A percentile compares a stretch with the other conserved stretches of the same genome.
phyloP scores from a whole-genome alignment of 2,888 invertebrate species.

The Aphodius sticticus region DNA sequence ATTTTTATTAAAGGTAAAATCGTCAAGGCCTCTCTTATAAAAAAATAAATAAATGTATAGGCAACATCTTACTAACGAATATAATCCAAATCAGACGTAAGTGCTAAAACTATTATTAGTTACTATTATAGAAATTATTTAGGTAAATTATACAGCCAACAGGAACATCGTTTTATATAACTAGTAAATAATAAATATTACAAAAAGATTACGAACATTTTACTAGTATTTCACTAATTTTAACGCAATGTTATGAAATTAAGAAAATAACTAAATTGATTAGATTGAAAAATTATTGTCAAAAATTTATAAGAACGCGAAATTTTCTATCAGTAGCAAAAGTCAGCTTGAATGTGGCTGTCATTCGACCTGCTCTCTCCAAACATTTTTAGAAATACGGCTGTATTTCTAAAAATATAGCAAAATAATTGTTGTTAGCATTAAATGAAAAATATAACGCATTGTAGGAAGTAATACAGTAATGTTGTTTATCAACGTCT shows the following conservation, averaged over 20 bases:
- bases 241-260: no score
- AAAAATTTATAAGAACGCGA: not conserved
- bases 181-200: not conserved
- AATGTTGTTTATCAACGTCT: no score
- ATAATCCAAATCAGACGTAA: not conserved
- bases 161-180: not conserved
- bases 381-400: no score
- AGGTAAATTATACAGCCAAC: not conserved
- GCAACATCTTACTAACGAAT: slow-evolving; percentile 13
- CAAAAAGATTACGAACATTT: no score
- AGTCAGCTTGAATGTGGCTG: not conserved
- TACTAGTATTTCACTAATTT: no score
- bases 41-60: slow-evolving; percentile 30
- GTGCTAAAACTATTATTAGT: not conserved
- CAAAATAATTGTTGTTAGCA: no score
- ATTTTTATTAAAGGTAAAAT: slow-evolving; percentile 36
- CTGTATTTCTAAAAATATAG: no score
- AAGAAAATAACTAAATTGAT: not conserved
- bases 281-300: not conserved
- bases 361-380: not conserved
- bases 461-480: no score
- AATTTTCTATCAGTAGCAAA: not conserved
- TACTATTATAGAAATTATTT: not conserved
- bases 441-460: no score
- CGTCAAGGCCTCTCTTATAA: slow-evolving; percentile 36